Evolutionary conservation across 2,888 invertebrate genomes (phyloP).

Genomic region (Dynastes grantii): DNA sequence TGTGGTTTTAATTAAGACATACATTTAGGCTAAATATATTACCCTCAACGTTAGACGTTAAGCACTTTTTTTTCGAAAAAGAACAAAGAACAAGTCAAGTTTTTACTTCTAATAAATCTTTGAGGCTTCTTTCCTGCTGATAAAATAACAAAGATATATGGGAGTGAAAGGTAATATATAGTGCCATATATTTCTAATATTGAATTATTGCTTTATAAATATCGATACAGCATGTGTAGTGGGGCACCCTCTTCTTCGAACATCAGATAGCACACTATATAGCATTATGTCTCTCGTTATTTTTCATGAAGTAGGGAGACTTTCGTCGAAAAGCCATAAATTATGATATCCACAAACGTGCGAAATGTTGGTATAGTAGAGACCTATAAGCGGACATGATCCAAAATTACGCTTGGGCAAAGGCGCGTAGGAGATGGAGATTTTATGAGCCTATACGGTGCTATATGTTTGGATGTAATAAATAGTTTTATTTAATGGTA

Average conservation of each 20-base stretch:
- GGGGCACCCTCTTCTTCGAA: background rate
- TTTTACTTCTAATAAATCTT: too few species aligned
- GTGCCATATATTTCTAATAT: conserved; percentile 30
- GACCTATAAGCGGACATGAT: background rate
- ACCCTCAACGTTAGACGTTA: too few species aligned
- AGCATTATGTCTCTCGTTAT: conserved; percentile 22
- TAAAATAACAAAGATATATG: conserved; percentile 14
- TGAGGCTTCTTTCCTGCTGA: background rate
- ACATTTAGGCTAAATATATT: too few species aligned
- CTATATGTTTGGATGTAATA: background rate
- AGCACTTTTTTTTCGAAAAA: too few species aligned
- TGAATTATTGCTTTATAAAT: conserved; percentile 36
- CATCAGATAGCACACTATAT: background rate
- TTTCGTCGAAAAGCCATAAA: conserved; percentile 10
- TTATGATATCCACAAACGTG: background rate
- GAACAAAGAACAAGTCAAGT: too few species aligned
- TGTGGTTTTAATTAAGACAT: too few species aligned
- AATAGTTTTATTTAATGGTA: background rate
- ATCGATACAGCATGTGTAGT: conserved; percentile 7
- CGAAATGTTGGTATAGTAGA: conserved; percentile 3
- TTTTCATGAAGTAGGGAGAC: conserved; percentile 4
- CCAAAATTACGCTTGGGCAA: background rate
- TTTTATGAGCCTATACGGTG: background rate
- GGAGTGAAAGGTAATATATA: conserved; percentile 8
- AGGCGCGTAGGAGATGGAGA: background rate